phyloP scores from a whole-genome alignment of 2,113 vertebrate species.

The Megaceryle maxima region DNA sequence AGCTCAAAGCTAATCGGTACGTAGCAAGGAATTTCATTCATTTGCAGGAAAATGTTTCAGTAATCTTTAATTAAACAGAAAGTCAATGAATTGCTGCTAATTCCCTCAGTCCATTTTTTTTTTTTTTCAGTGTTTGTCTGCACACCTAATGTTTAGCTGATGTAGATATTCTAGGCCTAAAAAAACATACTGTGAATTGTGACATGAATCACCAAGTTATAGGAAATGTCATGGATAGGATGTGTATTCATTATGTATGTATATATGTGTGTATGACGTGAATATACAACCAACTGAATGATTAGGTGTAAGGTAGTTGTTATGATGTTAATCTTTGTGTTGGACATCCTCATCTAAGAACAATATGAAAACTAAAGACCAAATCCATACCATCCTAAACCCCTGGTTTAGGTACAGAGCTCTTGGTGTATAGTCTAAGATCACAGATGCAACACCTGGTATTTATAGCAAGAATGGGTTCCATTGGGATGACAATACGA shows the following conservation, averaged over 20 bases:
- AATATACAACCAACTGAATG: background rate
- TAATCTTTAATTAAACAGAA: constrained; percentile 21
- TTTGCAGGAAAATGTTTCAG: background rate
- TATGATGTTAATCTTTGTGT: fast-evolving
- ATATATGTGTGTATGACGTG: too few species aligned
- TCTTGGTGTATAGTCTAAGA: background rate
- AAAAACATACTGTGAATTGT: background rate
- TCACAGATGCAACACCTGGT: background rate
- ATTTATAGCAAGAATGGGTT: background rate
- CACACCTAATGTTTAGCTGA: background rate
- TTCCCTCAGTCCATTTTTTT: background rate
- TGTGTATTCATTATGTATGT: background rate
- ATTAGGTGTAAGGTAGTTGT: background rate
- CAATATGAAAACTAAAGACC: background rate
- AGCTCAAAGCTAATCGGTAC: background rate
- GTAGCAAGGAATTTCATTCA: background rate
- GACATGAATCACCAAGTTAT: background rate
- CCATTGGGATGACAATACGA: background rate
- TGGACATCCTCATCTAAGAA: background rate
- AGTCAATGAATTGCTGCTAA: background rate
- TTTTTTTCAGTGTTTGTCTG: background rate
- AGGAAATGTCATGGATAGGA: background rate
- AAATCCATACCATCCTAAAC: background rate
- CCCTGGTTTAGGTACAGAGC: background rate
- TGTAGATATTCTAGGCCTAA: background rate